Base-by-base conservation (phyloP, 2,113 vertebrate species). In the Rhinoptilus africanus region DNA sequence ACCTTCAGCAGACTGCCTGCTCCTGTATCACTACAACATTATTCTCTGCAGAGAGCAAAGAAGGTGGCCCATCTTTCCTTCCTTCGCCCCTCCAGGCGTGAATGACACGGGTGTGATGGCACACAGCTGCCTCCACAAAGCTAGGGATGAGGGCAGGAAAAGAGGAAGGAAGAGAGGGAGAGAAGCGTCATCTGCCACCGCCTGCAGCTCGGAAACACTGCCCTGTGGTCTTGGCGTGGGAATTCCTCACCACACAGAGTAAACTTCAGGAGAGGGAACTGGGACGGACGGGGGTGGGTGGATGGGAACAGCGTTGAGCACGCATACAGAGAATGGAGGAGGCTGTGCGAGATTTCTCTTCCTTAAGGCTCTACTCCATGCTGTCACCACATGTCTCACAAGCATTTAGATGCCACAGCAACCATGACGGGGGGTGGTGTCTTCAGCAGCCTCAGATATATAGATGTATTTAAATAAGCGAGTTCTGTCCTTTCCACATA, bases 111-210 rank as follows among this genome's bases (percentile, higher is more conserved):
- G 54, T 24, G 39, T 18, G 45, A 54, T 9, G 37, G 14, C n/a
- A 50, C 26, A 81, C 45, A 54, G 20, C 60, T 85, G 56, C 20
- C 56, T 86, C 34, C 53, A 23, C 32, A 3, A 1, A 74, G 35
- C n/a, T 15, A 34, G 41, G 27, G 24, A 24, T 4, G n/a, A 93
- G 6, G 15, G 47, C 45, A 87, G 50, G 15, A 48, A 72, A 17
- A 67, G 47, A 57, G 43, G 63, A 47, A 60, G 35, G 10, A 34
- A 3, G 28, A 63, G 63, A 63, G 51, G 34, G 45, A 56, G 11
- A 73, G 50, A 45, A 23, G 68, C 2, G 2, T 17, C 30, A n/a
- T 30, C 62, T 4, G 4, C 23, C 8, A 0, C 23, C 1, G 3
- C 19, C 77, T 85, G 45, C 64, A 88, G 62, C 48, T 83, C 9